These are phyloP conservation scores for Phodopus roborovskii DNA, from an alignment of 2,113 vertebrate species.

Conservation along the genomic window DNA sequence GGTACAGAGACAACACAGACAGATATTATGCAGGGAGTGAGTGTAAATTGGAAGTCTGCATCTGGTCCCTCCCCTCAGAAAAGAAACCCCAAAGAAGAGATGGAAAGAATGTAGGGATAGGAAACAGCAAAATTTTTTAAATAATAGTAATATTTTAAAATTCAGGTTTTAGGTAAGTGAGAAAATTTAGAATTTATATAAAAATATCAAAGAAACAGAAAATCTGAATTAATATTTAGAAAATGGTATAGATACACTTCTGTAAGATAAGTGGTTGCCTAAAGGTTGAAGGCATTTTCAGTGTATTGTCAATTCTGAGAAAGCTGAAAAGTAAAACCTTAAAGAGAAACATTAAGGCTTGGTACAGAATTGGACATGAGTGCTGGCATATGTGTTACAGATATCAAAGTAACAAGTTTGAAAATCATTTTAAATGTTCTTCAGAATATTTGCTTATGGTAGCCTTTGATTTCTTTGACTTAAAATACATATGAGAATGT, in stretches of 20 bases:
- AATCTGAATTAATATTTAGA: neutral
- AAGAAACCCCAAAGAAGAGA: neutral
- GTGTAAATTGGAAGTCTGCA: neutral
- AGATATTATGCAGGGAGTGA: neutral
- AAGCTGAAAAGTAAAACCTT: neutral
- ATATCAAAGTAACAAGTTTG: neutral
- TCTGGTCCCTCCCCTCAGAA: neutral
- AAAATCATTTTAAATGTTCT: neutral
- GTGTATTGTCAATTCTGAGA: neutral
- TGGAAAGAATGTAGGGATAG: neutral
- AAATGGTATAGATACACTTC: neutral
- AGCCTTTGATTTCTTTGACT: neutral
- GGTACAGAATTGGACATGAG: neutral
- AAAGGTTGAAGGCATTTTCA: neutral
- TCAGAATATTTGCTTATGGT: neutral
- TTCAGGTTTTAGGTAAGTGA: neutral
- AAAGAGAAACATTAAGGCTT: neutral
- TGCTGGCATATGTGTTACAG: neutral
- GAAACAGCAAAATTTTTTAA: neutral
- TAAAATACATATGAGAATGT: neutral
- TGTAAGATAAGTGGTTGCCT: neutral
- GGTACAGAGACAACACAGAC: neutral
- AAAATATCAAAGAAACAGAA: neutral
- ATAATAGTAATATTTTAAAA: neutral
- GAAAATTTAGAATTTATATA: neutral